Evolutionary conservation across 2,113 vertebrate genomes (phyloP), one percentile per base, ranked within the genome.

Genomic region (Tetraodon nigroviridis): DNA sequence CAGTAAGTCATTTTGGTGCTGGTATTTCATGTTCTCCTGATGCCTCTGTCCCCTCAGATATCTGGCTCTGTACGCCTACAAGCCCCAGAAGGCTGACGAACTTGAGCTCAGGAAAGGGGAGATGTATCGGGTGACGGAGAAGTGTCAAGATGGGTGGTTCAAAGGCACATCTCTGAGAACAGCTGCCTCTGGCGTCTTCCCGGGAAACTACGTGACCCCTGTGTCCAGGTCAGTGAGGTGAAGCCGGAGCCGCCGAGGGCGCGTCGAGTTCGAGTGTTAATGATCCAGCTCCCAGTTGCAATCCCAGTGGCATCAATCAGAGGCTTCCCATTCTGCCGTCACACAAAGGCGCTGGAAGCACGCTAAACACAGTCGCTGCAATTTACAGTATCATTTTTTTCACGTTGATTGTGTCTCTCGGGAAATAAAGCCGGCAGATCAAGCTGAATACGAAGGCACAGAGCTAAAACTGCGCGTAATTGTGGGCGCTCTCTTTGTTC

Each of bases 141-240:
- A 98, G 84, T 99, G 97, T 77, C 97, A 96, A 76, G 97, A 99
- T 0, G 97, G 97, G 44, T 99, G 97, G 97, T 99, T 98, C 88
- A 98, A 99, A 87, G 97, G 96, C 19, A 95, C 94, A 0, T 98
- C 97, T 0, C 84, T 99, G 75, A 90, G 94, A 75, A 95, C 92
- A 0, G 96, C 94, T 0, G 90, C 92, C 63, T 97, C 94, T 0
- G 97, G 97, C 0, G 96, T 99, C 70, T 99, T 99, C 76, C 97
- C 97, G 0, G 96, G 97, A 54, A 99, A 99, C 88, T 99, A 99
- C 0, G 96, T 99, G 82, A 98, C 95, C 0, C 96, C 96, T 0
- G 93, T 98, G 69, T 98, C 95, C 82, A 95, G 97, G 97, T 98
- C 78, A 89, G 92, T 55, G 55, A 55, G 45, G 29, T 59, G 20